phyloP scores from a whole-genome alignment of 2,888 invertebrate species.

The Zygogramma bicolorata region DNA sequence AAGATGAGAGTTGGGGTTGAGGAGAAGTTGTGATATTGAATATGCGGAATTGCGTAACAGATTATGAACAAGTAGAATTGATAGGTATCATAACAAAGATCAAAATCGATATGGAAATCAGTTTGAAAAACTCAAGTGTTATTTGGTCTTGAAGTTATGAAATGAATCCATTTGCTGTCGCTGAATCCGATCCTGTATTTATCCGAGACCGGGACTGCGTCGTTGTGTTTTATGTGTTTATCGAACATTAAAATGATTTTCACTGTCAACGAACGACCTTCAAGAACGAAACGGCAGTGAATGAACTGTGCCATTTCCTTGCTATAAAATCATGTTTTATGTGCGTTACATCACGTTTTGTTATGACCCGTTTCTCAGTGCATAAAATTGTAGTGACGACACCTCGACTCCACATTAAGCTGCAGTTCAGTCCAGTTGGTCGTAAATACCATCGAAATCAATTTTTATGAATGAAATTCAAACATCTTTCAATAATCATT shows the following conservation, averaged over 20 bases:
- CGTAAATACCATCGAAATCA: neutral
- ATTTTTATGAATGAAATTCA: too few species aligned
- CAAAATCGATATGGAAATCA: too few species aligned
- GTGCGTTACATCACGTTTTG: slow-evolving; percentile 63
- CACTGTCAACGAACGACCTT: slow-evolving; percentile 67
- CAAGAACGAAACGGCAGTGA: slow-evolving; percentile 60
- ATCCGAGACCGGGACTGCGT: neutral
- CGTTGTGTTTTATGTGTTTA: slow-evolving; percentile 1
- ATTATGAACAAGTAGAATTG: too few species aligned
- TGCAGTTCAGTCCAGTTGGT: neutral
- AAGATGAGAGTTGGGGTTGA: too few species aligned
- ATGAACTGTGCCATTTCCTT: slow-evolving; percentile 62
- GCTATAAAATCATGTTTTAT: slow-evolving; percentile 67
- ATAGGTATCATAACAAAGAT: too few species aligned
- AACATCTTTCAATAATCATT: too few species aligned
- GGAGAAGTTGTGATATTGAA: too few species aligned
- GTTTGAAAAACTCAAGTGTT: too few species aligned
- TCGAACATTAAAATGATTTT: slow-evolving; percentile 56
- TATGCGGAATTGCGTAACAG: too few species aligned
- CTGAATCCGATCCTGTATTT: neutral
- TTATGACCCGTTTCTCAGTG: slow-evolving; percentile 58
- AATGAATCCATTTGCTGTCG: too few species aligned
- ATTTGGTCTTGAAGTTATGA: too few species aligned
- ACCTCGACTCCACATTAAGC: slow-evolving; percentile 23
- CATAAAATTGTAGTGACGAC: slow-evolving; percentile 42